Evolutionary conservation across 2,888 invertebrate genomes (phyloP), one percentile per base, ranked within the genome.

Genomic region (Baronia brevicornis): DNA sequence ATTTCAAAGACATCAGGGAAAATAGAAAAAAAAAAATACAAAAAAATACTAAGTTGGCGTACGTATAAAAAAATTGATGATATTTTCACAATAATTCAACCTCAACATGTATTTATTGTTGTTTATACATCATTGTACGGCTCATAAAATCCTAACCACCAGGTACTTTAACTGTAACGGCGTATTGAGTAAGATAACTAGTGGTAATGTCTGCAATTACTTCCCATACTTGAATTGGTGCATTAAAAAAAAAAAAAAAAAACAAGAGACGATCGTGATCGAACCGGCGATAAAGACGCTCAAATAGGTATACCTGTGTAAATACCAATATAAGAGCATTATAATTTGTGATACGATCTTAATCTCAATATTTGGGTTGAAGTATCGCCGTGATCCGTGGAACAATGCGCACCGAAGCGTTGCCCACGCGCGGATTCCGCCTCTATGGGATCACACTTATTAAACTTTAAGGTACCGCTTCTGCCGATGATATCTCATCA

Each of bases 291-390:
- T 68, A 66, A 27, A 44, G 51, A 51, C 52, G 48, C 49, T 22
- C 25, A 45, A 44, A 51, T 39, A 53, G 38, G 50, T 58, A 55
- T 57, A 57, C 60, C 53, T 61, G 62, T 67, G 77, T 79, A 78
- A 79, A 79, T 73, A 79, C 65, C 71, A 73, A 75, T 78, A 77
- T 68, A 70, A 65, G 60, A 70, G 69, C 77, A 70, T 80, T 77
- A 80, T 79, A 79, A 80, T 75, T 71, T 64, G 30, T 53, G 80
- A 82, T 82, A 79, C 48, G 54, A 82, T 80, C 78, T 68, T 55
- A 49, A 48, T 58, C 57, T 64, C 61, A 63, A 68, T 75, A 77
- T 77, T 74, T 74, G 72, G 69, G 48, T 52, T 60, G 55, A 57
- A 60, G 59, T 69, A 70, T 73, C 72, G 52, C 53, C 46, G 28